These are phyloP conservation scores for Hydropotes inermis DNA, from an alignment of 2,113 vertebrate genomes.

Conservation along the genomic window DNA sequence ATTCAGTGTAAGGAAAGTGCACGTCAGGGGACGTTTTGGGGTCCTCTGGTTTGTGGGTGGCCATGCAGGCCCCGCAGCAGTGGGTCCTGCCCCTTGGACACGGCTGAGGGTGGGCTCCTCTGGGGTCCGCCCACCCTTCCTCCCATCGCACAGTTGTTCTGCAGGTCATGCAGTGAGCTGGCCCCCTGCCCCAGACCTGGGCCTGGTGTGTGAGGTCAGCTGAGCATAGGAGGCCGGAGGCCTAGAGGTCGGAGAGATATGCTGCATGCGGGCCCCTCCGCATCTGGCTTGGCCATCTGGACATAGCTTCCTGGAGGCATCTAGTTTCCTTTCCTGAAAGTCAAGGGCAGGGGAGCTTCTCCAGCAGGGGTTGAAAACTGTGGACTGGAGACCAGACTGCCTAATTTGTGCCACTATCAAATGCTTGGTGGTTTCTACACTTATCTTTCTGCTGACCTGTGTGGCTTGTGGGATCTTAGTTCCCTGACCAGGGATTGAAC, in stretches of 20 bases:
- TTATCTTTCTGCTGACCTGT: not conserved
- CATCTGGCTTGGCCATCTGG: not conserved
- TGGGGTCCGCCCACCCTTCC: too few relatives aligned
- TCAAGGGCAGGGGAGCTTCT: fast-evolving
- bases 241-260: not conserved
- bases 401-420: not conserved
- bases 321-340: not conserved
- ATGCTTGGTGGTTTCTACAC: not conserved
- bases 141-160: not conserved
- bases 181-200: not conserved
- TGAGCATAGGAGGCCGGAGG: too few relatives aligned
- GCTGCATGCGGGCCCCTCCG: fast-evolving
- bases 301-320: not conserved
- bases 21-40: not conserved
- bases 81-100: fast-evolving
- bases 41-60: not conserved
- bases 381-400: fast-evolving
- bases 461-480: not conserved
- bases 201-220: not conserved
- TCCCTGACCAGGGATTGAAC: not conserved
- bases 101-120: not conserved
- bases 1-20: fast-evolving
- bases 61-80: not conserved
- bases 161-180: not conserved
- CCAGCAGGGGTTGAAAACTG: fast-evolving